Percentiles rank a stretch among this genome's conserved stretches.
Evolutionary conservation across 2,797 vertebrate species (phyloP).

Genomic region (Iguana delicatissima): DNA sequence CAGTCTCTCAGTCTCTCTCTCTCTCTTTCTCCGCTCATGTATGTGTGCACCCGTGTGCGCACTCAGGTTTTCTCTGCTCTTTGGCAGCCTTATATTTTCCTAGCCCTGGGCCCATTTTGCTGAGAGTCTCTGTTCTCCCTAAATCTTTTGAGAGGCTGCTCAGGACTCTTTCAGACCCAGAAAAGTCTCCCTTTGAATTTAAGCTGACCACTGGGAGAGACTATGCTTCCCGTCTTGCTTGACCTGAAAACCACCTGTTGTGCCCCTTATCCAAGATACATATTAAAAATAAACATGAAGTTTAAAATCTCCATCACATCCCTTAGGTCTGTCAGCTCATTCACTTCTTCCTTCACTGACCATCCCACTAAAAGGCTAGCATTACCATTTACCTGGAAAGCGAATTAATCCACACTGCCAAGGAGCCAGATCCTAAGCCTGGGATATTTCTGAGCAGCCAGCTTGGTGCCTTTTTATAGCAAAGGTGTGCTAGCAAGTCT

Average conservation of each 20-base stretch:
- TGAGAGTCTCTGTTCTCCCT: background rate
- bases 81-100: background rate
- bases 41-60: background rate
- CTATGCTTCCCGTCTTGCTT: slow-evolving; percentile 24
- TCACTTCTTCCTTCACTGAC: background rate
- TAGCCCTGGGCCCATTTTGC: too few species aligned
- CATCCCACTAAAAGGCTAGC: background rate
- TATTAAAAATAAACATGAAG: slow-evolving; percentile 37
- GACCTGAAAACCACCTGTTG: slow-evolving; percentile 26
- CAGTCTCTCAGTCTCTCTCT: background rate
- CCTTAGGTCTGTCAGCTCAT: background rate
- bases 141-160: background rate
- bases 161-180: background rate
- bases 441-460: slow-evolving; percentile 9
- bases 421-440: slow-evolving; percentile 18
- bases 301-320: slow-evolving; percentile 21
- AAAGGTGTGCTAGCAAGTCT: slow-evolving; percentile 24
- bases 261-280: slow-evolving; percentile 8
- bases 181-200: background rate
- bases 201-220: background rate
- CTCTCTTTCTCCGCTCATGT: background rate
- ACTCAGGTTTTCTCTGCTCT: background rate
- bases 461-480: slow-evolving; percentile 33
- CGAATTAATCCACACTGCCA: slow-evolving; percentile 3
- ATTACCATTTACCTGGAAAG: slow-evolving; percentile 36